Evolutionary conservation across 2,797 vertebrate genomes (phyloP), one percentile per base, ranked within the genome.

Genomic region (Pyrocephalus nanus): DNA sequence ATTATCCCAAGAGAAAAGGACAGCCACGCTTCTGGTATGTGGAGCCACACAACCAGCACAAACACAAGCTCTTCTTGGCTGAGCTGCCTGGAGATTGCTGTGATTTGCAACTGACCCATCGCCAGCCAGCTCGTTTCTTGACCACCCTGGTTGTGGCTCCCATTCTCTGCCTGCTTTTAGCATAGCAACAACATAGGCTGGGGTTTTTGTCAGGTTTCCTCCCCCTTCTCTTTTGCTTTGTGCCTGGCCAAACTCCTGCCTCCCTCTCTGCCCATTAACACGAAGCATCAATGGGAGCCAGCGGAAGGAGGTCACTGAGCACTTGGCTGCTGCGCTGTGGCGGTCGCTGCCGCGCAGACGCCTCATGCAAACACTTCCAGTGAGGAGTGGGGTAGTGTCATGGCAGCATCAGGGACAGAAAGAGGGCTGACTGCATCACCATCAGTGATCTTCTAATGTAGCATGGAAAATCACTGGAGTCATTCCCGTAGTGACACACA

Each of bases 231-330:
- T 72, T 87, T 74, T 4, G 12, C 90, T 95, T 65, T 87, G 93
- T 91, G 71, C 84, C 88, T 53, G 81, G 91, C 94, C 94, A 91
- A 90, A 85, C 69, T 96, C 83, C 92, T 77, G 93, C 76, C 89
- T 86, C 76, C 84, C 82, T 80, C 89, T 66, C 55, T 69, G 84
- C 60, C 93, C 85, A 32, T 90, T 62, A 90, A 50, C 11, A 7
- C 0, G 4, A 71, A 48, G 82, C 84, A 75, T 72, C 67, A 29
- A 88, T 12, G 13, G 64, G 34, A 75, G 65, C 8, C 14, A 83
- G 84, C 14, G 25, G 94, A 95, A 96, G 90, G 94, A 94, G 91
- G 92, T 85, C 95, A 91, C 76, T 3, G 50, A 78, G 77, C 82
- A 7, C 86, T 93, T 80, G 93, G 92, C 58, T 47, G 87, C 53